A percentile compares a stretch with the other conserved stretches of the same genome.
Evolutionary conservation across 2,888 invertebrate genomes (phyloP).

Genomic region (Drosophila paranaensis): DNA sequence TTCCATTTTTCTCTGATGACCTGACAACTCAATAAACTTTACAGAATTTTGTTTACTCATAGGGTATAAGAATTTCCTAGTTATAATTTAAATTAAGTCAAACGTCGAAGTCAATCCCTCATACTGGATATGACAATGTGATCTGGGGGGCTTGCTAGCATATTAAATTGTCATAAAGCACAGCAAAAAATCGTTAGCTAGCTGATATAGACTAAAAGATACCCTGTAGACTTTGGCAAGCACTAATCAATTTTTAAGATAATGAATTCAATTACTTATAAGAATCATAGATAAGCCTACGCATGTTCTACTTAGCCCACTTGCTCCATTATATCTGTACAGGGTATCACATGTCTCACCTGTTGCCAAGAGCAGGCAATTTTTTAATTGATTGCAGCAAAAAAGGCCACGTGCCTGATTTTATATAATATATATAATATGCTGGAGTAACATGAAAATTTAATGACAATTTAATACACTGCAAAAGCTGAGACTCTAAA

Average conservation of each 20-base stretch:
- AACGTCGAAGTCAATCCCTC: constrained; percentile 2
- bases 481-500: neutral
- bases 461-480: constrained; percentile 34
- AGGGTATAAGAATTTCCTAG: constrained; percentile 5
- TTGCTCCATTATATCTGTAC: neutral
- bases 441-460: constrained; percentile 10
- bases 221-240: neutral
- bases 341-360: constrained; percentile 3
- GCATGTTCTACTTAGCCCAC: neutral
- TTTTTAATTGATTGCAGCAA: constrained; percentile 56
- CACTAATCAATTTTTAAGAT: neutral
- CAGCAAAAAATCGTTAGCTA: constrained; percentile 9
- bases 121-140: constrained; percentile 5
- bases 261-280: neutral
- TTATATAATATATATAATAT: constrained; percentile 29
- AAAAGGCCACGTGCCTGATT: constrained; percentile 46
- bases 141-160: constrained; percentile 24
- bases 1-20: constrained; percentile 3
- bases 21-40: neutral
- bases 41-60: neutral
- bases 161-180: constrained; percentile 18
- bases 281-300: neutral
- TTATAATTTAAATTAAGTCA: constrained; percentile 13
- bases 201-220: neutral
- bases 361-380: constrained; percentile 24